Evolutionary conservation across 2,113 vertebrate species (phyloP), one percentile per base, ranked within the genome.

Genomic region (Lophura nycthemera): DNA sequence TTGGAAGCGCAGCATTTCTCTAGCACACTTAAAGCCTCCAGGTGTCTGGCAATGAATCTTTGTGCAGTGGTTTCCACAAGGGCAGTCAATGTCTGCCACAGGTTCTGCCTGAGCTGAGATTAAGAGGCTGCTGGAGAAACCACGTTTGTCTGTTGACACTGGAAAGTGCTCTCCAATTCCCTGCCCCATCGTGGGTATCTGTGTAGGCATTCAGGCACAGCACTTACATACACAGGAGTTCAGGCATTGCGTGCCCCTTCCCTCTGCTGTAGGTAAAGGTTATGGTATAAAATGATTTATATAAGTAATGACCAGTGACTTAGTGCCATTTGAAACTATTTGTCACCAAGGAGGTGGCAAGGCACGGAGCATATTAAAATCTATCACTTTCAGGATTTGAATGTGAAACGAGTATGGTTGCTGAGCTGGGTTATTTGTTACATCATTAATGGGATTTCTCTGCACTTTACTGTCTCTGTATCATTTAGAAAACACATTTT

Each of bases 171-270:
- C 48, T 71, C 38, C 57, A 65, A 43, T 64, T 64, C 74, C 16
- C 60, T 86, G 63, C 50, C 70, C 30, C 8, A 8, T 3, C 63
- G 38, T 24, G 59, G 24, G 20, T 14, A 1, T 59, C 85, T 59
- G n/a, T 36, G 30, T 4, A 77, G 36, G 13, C 18, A 25, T 85
- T 40, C 38, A 8, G 54, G 66, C n/a, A 5, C 50, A 42, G 36
- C 4, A 11, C 19, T 76, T 0, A 0, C 3, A 11, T 16, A 2
- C 8, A 34, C 25, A 38, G 47, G 13, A 40, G 3, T 32, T 77
- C 11, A 17, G 67, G 43, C 63, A 36, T 2, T 59, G 48, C 17
- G 30, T 89, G 24, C 4, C 16, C 63, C 15, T 20, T 43, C 27
- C 40, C 9, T 15, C 19, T 36, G 30, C 25, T 61, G 5, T 17